Base-by-base conservation (phyloP, 2,113 vertebrate genomes). In the Chroicocephalus ridibundus region DNA sequence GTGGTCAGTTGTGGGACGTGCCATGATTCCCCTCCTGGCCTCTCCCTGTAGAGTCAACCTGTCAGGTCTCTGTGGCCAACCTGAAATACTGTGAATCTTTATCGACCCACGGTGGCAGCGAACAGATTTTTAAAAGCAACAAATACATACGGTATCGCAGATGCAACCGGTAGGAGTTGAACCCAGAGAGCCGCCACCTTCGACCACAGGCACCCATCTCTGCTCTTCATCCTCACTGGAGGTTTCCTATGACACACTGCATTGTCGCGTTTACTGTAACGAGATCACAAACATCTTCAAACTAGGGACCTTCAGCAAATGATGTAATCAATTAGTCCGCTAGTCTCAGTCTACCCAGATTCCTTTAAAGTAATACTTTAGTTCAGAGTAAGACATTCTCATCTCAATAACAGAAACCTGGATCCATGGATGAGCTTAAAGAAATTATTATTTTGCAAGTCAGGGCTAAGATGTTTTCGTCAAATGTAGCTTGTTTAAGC, bases 1-100 rank as follows among this genome's bases (percentile, higher is more conserved):
- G 21, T 2, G 3, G 32, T 5, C 3, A 3, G 8, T 0, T 34
- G 27, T n/a, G 26, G 34, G 32, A 38, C 1, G 1, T 68, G 25
- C 38, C 31, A 6, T 42, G 24, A n/a, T 62, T 90, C 31, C 7
- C 36, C 13, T 54, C 14, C 36, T 15, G 46, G 82, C 8, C 19
- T 54, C 14, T 72, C 40, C 24, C 18, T 64, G 6, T 17, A 29
- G 54, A 13, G 17, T 15, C 38, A 70, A 8, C 38, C 15, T 34
- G 26, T 19, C 54, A 66, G 24, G 19, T 36, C 31, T 32, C 61
- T 65, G 46, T 38, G 60, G 21, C 24, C 34, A 75, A 5, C 11
- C 13, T 36, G 47, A 57, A 84, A 55, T 12, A 18, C 15, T 17
- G 17, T 4, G 15, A 11, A 26, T 34, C 20, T 78, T 75, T 34